Evolutionary conservation across 2,113 vertebrate species (phyloP).

Genomic region (Semicossyphus pulcher): DNA sequence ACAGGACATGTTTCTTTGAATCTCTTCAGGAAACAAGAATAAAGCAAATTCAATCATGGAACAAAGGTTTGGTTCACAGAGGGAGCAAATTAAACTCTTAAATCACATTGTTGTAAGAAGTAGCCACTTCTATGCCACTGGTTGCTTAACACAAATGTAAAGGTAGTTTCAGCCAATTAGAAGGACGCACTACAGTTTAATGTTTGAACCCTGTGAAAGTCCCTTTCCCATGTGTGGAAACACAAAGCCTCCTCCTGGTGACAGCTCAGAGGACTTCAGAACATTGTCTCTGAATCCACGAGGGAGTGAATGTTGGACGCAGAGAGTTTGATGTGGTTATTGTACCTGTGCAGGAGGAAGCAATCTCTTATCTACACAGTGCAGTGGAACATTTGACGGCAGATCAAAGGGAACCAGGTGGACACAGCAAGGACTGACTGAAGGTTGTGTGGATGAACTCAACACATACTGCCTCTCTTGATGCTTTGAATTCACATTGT

Average conservation of each 20-base stretch:
- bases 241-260: not conserved
- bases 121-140: too few relatives aligned
- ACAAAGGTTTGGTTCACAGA: slow-evolving; percentile 52
- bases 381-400: not conserved
- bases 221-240: too few relatives aligned
- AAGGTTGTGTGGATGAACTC: slow-evolving; percentile 2
- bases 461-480: not conserved
- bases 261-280: slow-evolving; percentile 8
- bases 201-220: not conserved
- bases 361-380: slow-evolving; percentile 11
- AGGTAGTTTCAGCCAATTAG: not conserved
- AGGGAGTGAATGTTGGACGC: not conserved
- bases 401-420: slow-evolving; percentile 5
- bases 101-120: not conserved
- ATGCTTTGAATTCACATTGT: not conserved
- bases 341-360: slow-evolving; percentile 8
- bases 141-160: not conserved
- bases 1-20: not conserved
- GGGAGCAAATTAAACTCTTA: not conserved
- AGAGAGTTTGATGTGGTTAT: not conserved
- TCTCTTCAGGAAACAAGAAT: slow-evolving; percentile 18
- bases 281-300: not conserved
- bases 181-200: not conserved
- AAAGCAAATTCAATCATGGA: not conserved
- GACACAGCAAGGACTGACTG: not conserved